These are phyloP conservation scores for Strix uralensis DNA, from an alignment of 2,113 vertebrate genomes.

Conservation along the genomic window DNA sequence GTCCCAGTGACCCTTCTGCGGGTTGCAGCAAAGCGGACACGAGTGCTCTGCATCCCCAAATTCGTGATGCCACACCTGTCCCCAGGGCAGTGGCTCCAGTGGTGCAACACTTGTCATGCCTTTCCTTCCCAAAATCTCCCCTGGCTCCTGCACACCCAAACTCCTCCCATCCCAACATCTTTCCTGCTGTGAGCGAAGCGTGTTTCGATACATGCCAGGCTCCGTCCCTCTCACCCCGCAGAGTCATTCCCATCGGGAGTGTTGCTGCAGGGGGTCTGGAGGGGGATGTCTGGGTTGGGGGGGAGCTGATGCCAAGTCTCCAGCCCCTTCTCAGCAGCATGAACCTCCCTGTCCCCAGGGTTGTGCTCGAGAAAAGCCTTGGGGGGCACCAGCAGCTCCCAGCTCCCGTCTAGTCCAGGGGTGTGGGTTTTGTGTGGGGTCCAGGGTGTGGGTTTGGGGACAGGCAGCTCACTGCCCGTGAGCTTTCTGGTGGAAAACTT, in stretches of 20 bases:
- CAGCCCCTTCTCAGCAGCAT: not conserved
- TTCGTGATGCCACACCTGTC: accelerated
- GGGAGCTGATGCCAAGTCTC: not conserved
- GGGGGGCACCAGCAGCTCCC: not conserved
- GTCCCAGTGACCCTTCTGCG: accelerated
- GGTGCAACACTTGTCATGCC: accelerated
- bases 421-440: not conserved
- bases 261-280: not conserved
- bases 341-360: not conserved
- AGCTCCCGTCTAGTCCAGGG: not conserved
- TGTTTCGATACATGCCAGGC: accelerated
- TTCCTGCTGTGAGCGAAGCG: accelerated
- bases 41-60: not conserved
- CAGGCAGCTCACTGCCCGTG: accelerated
- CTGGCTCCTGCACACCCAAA: not conserved
- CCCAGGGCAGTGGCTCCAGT: not conserved
- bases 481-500: not conserved
- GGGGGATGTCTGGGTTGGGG: not conserved
- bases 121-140: not conserved
- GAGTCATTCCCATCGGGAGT: accelerated
- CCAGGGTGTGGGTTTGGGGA: not conserved
- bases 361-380: not conserved
- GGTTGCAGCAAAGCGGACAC: not conserved
- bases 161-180: too few relatives aligned
- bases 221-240: not conserved